Conservation (phyloP, 2,113 vertebrate species). For the Aplodontia rufa region DNA sequence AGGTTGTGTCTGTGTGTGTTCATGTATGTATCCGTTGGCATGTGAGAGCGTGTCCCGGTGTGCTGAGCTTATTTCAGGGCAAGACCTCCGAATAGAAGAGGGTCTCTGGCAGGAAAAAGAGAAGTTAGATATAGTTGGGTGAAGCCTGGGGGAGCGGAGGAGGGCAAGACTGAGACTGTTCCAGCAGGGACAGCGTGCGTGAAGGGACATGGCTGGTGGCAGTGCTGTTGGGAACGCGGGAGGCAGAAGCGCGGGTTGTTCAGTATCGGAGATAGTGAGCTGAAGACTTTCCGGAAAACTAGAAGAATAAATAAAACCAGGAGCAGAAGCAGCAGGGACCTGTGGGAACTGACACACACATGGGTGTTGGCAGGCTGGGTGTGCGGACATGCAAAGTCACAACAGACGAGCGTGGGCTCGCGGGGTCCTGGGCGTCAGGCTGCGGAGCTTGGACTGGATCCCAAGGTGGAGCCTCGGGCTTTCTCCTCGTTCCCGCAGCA, state of each 20-base stretch:
- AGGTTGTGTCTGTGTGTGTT: background rate
- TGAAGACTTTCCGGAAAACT: background rate
- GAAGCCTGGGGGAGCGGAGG: background rate
- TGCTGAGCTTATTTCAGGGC: background rate
- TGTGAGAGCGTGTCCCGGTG: background rate
- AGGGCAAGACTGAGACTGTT: background rate
- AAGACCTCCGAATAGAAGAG: background rate
- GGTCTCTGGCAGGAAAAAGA: background rate
- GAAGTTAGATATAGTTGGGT: background rate
- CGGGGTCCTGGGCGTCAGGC: background rate
- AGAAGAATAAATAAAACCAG: background rate
- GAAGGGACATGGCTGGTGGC: background rate
- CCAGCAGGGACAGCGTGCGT: too few relatives aligned
- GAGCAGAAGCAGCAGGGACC: background rate
- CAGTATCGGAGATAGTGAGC: background rate
- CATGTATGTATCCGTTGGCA: background rate
- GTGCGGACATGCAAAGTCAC: background rate
- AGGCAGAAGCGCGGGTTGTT: too few relatives aligned
- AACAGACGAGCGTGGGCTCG: accelerated
- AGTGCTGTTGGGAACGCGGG: accelerated
- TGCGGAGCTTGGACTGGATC: background rate
- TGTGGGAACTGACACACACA: background rate
- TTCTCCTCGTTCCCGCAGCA: background rate
- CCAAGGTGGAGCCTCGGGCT: background rate
- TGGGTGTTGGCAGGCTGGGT: background rate